A percentile compares a stretch with the other conserved stretches of the same genome.
phyloP scores from a whole-genome alignment of 2,113 vertebrate genomes.

The Thamnophis sirtalis region DNA sequence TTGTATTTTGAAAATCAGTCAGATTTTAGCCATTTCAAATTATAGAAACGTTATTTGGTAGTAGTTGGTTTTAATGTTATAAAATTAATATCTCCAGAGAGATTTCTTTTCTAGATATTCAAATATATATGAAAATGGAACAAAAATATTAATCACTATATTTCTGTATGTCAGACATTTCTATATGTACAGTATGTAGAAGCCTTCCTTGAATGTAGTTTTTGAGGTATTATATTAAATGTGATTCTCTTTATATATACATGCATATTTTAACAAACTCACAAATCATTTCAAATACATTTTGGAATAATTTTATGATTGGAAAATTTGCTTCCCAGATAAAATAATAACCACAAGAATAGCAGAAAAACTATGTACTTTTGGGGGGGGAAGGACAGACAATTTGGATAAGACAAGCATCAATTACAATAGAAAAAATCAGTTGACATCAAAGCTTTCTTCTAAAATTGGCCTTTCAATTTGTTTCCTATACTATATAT shows the following conservation, averaged over 20 bases:
- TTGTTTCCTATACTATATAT: neutral
- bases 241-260: neutral
- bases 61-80: neutral
- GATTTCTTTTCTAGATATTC: neutral
- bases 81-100: neutral
- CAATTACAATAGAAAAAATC: neutral
- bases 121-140: neutral
- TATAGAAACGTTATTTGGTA: neutral
- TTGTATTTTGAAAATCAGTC: neutral
- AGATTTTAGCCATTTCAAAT: neutral
- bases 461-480: neutral
- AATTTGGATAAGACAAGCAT: neutral
- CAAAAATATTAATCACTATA: neutral
- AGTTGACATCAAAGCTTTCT: neutral
- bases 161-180: neutral
- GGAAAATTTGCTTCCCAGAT: neutral
- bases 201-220: neutral
- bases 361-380: neutral
- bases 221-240: neutral
- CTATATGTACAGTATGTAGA: neutral
- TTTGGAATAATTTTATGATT: neutral
- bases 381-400: neutral
- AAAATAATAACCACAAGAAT: neutral
- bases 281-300: neutral
- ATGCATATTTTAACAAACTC: neutral